phyloP scores from a whole-genome alignment of 1,140 invertebrate species.

The Mylabris phalerata region DNA sequence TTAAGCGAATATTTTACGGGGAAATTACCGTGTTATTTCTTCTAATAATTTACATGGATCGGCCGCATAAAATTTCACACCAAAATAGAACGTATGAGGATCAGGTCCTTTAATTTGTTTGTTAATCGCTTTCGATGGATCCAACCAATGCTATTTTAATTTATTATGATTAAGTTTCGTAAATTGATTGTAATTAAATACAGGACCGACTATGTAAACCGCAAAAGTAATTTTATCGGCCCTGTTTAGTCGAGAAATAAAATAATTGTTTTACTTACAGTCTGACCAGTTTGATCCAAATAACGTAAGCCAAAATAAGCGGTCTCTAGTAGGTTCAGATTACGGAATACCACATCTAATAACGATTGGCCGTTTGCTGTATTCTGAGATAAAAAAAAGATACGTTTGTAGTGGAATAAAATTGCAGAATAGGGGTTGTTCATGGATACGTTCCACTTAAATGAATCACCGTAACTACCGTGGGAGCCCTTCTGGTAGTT shows the following conservation, averaged over 20 bases:
- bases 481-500: not conserved
- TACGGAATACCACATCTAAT: constrained; percentile 79
- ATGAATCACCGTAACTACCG: not conserved
- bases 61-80: constrained; percentile 97
- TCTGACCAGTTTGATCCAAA: constrained; percentile 79
- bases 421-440: too few species aligned
- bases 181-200: too few species aligned
- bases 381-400: constrained; percentile 56
- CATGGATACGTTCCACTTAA: constrained; percentile 17
- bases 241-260: too few species aligned
- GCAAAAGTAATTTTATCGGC: not conserved
- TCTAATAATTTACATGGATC: constrained; percentile 93
- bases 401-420: too few species aligned
- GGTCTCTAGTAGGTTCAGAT: constrained; percentile 86
- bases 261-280: constrained; percentile 53
- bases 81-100: constrained; percentile 89
- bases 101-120: constrained; percentile 70
- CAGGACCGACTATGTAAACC: too few species aligned
- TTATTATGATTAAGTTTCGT: not conserved
- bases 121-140: constrained; percentile 73
- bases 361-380: constrained; percentile 77
- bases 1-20: not conserved
- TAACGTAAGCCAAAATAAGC: constrained; percentile 89
- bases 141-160: constrained; percentile 77
- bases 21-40: constrained; percentile 82